phyloP scores from a whole-genome alignment of 2,888 invertebrate genomes.

The Pammene aurita region DNA sequence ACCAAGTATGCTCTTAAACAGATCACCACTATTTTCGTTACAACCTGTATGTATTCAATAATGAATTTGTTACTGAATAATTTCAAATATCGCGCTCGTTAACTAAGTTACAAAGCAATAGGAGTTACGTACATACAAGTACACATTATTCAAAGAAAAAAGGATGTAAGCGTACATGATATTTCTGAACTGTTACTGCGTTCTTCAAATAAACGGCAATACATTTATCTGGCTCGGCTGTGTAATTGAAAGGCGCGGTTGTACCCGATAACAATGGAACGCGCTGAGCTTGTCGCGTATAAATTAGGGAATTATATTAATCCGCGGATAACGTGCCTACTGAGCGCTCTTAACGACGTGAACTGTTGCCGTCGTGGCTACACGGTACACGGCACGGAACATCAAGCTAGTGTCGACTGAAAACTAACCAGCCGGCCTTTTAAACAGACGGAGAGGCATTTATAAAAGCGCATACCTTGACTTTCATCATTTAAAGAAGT shows the following conservation, averaged over 20 bases:
- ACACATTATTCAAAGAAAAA: neutral
- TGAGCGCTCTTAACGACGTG: constrained; percentile 43
- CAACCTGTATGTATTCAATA: constrained; percentile 1
- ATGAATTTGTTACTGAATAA: constrained; percentile 1
- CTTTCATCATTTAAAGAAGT: too few species aligned
- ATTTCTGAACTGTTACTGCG: neutral
- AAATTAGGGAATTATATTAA: constrained; percentile 79
- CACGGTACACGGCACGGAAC: neutral
- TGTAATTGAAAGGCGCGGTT: constrained; percentile 72
- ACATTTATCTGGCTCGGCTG: constrained; percentile 44
- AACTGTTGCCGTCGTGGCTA: constrained; percentile 8
- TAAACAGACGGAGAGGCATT: too few species aligned
- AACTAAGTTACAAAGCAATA: constrained; percentile 34
- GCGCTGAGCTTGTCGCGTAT: constrained; percentile 63
- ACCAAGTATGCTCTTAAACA: too few species aligned
- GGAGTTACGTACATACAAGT: constrained; percentile 26
- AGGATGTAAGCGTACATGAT: constrained; percentile 3
- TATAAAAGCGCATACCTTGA: too few species aligned
- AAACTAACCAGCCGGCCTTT: neutral
- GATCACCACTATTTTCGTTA: too few species aligned
- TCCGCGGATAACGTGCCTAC: constrained; percentile 63
- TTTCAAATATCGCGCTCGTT: constrained; percentile 22
- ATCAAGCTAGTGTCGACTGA: neutral
- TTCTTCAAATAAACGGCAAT: neutral
- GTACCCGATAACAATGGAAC: constrained; percentile 64